Evolutionary conservation across 64 coral and sea anemone species (phyloP), one percentile per base, ranked within the genome.

Genomic region (Pocillopora damicornis): DNA sequence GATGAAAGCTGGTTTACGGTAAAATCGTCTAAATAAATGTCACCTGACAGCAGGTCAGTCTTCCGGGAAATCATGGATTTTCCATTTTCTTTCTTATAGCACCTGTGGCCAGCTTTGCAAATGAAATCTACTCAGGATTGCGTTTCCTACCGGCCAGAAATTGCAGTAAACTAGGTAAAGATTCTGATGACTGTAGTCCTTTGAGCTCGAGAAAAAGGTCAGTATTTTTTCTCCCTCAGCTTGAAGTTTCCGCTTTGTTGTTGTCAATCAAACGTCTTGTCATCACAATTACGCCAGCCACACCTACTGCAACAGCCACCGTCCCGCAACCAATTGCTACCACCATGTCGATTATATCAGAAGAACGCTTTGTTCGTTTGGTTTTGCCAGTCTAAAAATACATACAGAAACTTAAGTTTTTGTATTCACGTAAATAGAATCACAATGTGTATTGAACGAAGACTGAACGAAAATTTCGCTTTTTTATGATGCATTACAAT

Each of bases 231-330:
- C 25, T 23, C 9, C 20, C 8, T 71, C 20, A 71, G 22, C 67
- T 30, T 71, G n/a, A 9, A 23, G 18, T 22, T 85, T 58, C 58
- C 26, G 87, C 66, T 88, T 97, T 97, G 36, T 88, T 97, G 56
- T 86, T 97, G 88, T 97, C 91, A 88, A 97, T 97, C 63, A 97
- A 88, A 87, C 94, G 84, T 60, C 94, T 90, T 78, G 94, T 97
- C 94, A 97, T 97, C 83, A 97, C 92, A 18, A 97, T 93, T 15
- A 97, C 94, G 12, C 94, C 94, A 59, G 94, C 94, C 84, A 97
- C 94, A 78, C 94, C 94, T 61, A 97, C 94, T 18, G 87, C 82
- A 11, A 93, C 91, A 13, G 91, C 91, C 5, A 97, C 92, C 5
- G 94, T 97, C 1, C 94, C 94, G 68, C 94, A 97, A 4, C 94